Conservation (phyloP, 2,113 vertebrate species). For the Ancistrus triradiatus region DNA sequence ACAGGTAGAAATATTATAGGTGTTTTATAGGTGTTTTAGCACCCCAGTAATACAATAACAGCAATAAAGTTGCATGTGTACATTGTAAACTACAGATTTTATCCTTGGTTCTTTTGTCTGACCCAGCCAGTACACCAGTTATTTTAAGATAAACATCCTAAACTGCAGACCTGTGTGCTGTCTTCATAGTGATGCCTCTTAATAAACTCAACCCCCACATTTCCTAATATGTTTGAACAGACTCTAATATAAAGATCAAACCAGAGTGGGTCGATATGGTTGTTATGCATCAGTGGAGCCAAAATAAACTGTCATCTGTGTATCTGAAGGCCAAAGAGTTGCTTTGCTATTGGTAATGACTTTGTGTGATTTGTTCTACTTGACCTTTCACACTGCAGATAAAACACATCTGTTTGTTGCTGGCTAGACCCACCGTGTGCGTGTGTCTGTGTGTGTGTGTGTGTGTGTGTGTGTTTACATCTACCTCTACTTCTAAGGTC, state of each 20-base stretch:
- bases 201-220: not conserved
- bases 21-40: too few species aligned
- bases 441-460: constrained; percentile 28
- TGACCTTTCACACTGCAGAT: constrained; percentile 52
- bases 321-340: constrained; percentile 1
- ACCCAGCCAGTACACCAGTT: not conserved
- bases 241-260: constrained; percentile 3
- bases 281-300: not conserved
- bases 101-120: not conserved
- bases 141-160: not conserved
- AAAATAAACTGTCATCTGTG: not conserved
- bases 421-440: constrained; percentile 37
- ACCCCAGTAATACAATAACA: not conserved
- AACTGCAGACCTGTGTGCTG: not conserved
- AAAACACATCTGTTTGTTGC: constrained; percentile 42
- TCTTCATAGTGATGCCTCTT: not conserved
- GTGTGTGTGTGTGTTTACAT: constrained; percentile 9
- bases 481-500: constrained; percentile 11
- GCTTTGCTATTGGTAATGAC: constrained; percentile 42
- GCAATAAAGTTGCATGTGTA: too few species aligned
- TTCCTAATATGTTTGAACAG: not conserved
- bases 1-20: too few species aligned
- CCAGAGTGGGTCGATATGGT: not conserved
- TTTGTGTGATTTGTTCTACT: constrained; percentile 46
- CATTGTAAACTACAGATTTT: too few species aligned